Evolutionary conservation across 1,140 invertebrate genomes (phyloP).

Genomic region (Piezodorus guildinii): DNA sequence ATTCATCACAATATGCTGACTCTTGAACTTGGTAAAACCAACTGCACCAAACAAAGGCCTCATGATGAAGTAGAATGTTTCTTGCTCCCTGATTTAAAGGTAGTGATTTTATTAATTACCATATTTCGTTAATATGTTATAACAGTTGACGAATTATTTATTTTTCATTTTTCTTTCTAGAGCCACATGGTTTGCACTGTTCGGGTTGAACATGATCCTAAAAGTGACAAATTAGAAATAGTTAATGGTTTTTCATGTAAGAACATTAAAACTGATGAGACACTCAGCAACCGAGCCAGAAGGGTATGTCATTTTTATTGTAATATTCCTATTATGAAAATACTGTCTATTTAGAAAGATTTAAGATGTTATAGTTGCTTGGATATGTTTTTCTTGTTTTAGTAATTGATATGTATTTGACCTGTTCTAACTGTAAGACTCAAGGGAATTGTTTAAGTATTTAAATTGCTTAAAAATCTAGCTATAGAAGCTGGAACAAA

Average conservation of each 20-base stretch:
- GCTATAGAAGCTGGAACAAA: too few species aligned
- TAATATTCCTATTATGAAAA: not conserved
- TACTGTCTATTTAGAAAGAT: too few species aligned
- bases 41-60: constrained; percentile 17
- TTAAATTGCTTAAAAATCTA: too few species aligned
- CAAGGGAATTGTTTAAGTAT: too few species aligned
- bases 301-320: not conserved
- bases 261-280: not conserved
- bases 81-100: not conserved
- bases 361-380: too few species aligned
- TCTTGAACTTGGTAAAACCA: constrained; percentile 20
- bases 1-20: constrained; percentile 17
- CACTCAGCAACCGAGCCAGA: constrained; percentile 1
- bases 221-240: not conserved
- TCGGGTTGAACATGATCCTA: not conserved
- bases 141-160: too few species aligned
- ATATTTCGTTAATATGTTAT: too few species aligned
- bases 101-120: not conserved
- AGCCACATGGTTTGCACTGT: constrained; percentile 1
- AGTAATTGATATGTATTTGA: too few species aligned
- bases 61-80: not conserved
- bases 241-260: not conserved
- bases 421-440: too few species aligned
- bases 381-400: too few species aligned
- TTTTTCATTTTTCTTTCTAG: not conserved